Evolutionary conservation across 2,888 invertebrate species (phyloP).

Genomic region (Lasius platythorax): DNA sequence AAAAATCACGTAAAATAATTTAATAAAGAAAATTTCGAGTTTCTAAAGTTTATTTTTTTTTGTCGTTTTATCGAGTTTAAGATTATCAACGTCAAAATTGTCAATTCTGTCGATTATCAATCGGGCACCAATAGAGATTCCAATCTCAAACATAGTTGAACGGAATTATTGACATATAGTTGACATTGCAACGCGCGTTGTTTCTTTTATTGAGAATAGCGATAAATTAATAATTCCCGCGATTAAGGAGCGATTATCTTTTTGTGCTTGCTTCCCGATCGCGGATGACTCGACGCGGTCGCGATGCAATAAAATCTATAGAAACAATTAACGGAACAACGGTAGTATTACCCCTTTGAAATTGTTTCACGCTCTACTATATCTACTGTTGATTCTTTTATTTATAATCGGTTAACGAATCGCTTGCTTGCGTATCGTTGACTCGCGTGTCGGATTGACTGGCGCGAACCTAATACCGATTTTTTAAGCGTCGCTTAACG

Average conservation of each 20-base stretch:
- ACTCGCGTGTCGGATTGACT: conserved; percentile 51
- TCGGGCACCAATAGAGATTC: neutral
- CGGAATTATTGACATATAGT: neutral
- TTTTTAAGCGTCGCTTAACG: conserved; percentile 41
- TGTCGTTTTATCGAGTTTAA: neutral
- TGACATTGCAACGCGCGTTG: conserved; percentile 29
- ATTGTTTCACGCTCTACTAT: conserved; percentile 80
- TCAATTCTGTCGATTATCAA: conserved; percentile 10
- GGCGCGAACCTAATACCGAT: conserved; percentile 55
- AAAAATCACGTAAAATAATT: neutral
- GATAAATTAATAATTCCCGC: conserved; percentile 24
- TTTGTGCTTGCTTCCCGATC: conserved; percentile 48
- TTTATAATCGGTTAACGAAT: conserved; percentile 71
- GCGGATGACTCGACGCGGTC: conserved; percentile 77
- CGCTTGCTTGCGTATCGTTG: conserved; percentile 56
- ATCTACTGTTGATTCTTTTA: conserved; percentile 76
- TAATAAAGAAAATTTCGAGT: neutral
- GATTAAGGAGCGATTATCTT: conserved; percentile 40
- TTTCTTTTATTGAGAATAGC: conserved; percentile 6
- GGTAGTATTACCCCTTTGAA: conserved; percentile 81
- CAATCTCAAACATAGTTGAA: neutral
- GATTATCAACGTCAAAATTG: neutral
- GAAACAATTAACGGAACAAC: conserved; percentile 85
- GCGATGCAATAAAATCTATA: conserved; percentile 84
- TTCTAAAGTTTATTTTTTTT: neutral